A percentile compares a stretch with the other conserved stretches of the same genome.
These are phyloP conservation scores for Lampris incognitus DNA, from an alignment of 2,113 vertebrate genomes.

Conservation along the genomic window DNA sequence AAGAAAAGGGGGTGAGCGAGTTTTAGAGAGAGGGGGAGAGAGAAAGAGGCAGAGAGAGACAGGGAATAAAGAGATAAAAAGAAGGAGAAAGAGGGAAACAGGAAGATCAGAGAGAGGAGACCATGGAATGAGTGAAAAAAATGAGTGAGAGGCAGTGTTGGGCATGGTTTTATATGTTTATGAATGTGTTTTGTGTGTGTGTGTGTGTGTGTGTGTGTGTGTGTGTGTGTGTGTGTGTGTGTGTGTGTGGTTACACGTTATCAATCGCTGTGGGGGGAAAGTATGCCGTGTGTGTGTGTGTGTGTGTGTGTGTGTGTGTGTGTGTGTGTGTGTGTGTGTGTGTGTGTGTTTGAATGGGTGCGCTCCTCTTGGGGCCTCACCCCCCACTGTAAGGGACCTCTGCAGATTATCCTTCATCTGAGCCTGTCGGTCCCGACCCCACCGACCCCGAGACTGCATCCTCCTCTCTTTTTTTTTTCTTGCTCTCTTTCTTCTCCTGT, in stretches of 20 bases:
- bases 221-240: too few species aligned
- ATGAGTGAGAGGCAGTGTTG: conserved; percentile 39
- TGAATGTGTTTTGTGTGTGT: conserved; percentile 30
- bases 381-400: conserved; percentile 80
- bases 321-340: too few species aligned
- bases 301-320: conserved; percentile 35
- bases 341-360: conserved; percentile 71
- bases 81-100: conserved; percentile 44
- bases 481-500: conserved; percentile 10
- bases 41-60: conserved; percentile 35
- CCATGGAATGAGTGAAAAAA: not conserved
- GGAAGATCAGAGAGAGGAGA: conserved; percentile 45
- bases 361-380: conserved; percentile 75
- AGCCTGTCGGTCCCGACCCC: conserved; percentile 74
- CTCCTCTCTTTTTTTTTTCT: conserved; percentile 27
- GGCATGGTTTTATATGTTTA: conserved; percentile 1
- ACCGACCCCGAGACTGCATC: conserved; percentile 62
- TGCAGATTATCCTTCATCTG: conserved; percentile 84
- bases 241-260: too few species aligned
- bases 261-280: too few species aligned
- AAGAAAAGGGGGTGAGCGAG: not conserved
- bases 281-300: too few species aligned
- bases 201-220: conserved; percentile 27
- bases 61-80: conserved; percentile 22
- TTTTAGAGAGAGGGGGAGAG: not conserved